A percentile compares a stretch with the other conserved stretches of the same genome.
Evolutionary conservation across 2,888 invertebrate species (phyloP).

Genomic region (Lycia hirtaria): DNA sequence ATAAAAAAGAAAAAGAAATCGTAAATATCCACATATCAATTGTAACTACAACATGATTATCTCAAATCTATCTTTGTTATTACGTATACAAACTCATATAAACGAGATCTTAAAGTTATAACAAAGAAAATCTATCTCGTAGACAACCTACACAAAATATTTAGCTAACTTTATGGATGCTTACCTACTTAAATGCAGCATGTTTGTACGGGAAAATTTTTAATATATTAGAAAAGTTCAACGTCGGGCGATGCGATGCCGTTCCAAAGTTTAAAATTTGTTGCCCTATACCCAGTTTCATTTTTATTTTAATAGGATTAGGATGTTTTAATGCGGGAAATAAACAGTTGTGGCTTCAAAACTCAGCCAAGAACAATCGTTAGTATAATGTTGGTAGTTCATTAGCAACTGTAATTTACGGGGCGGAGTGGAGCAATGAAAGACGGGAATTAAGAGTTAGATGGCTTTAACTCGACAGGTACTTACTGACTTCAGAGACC

Average conservation of each 20-base stretch:
- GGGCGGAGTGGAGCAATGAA: slow-evolving; percentile 35
- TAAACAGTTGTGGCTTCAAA: slow-evolving; percentile 60
- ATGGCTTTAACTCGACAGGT: slow-evolving; percentile 3
- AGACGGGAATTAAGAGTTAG: slow-evolving; percentile 23
- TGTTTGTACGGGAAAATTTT: slow-evolving; percentile 65
- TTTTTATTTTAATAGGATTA: slow-evolving; percentile 67
- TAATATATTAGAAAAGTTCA: slow-evolving; percentile 74
- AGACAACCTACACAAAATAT: slow-evolving; percentile 10
- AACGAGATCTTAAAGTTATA: too few species aligned
- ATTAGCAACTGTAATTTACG: slow-evolving; percentile 52
- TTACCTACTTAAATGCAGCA: slow-evolving; percentile 58
- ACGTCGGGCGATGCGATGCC: slow-evolving; percentile 51
- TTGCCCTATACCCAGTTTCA: slow-evolving; percentile 55
- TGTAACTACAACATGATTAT: too few species aligned
- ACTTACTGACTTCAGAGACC: neutral
- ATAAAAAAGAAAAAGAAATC: too few species aligned
- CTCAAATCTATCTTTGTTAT: too few species aligned
- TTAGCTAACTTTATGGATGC: slow-evolving; percentile 43
- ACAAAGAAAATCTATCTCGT: neutral
- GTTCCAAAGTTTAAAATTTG: slow-evolving; percentile 66
- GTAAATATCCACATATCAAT: too few species aligned
- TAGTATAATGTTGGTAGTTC: slow-evolving; percentile 59
- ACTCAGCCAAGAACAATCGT: slow-evolving; percentile 61
- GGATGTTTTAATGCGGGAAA: slow-evolving; percentile 57
- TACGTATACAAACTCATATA: too few species aligned